Evolutionary conservation across 2,113 vertebrate species (phyloP).

Genomic region (Archocentrus centrarchus): DNA sequence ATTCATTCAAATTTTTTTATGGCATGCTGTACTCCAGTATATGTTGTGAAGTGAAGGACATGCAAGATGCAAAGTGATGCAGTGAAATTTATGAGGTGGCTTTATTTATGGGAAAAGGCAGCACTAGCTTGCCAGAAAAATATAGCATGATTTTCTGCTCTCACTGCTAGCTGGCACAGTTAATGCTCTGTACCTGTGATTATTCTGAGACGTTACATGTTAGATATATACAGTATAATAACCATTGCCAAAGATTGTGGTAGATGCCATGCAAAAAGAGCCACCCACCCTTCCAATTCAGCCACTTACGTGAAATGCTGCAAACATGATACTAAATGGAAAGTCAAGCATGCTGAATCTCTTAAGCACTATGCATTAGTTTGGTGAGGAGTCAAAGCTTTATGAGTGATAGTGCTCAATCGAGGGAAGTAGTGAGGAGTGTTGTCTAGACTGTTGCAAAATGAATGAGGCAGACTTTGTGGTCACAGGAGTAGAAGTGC

Average conservation of each 20-base stretch:
- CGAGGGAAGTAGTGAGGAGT: constrained; percentile 13
- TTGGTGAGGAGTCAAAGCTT: background rate
- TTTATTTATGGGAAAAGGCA: constrained; percentile 55
- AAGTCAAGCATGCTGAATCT: background rate
- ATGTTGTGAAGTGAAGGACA: constrained; percentile 25
- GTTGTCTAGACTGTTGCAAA: constrained; percentile 60
- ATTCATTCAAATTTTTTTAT: constrained; percentile 28
- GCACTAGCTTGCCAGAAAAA: constrained; percentile 29
- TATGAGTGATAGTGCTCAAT: constrained; percentile 15
- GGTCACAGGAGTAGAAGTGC: constrained; percentile 14
- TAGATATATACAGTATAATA: constrained; percentile 4
- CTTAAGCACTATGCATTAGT: background rate
- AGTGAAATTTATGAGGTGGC: constrained; percentile 49
- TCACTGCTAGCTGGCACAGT: constrained; percentile 11
- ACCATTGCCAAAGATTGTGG: constrained; percentile 9
- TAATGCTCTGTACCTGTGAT: constrained; percentile 20
- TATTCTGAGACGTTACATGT: constrained; percentile 13
- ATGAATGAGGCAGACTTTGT: constrained; percentile 42
- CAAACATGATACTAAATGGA: background rate
- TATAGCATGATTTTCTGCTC: constrained; percentile 28
- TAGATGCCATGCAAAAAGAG: background rate
- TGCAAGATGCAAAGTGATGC: constrained; percentile 34
- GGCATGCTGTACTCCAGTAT: constrained; percentile 3
- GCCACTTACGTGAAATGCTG: background rate
- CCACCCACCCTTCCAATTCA: background rate